These are phyloP conservation scores for Cheilosia variabilis DNA, from an alignment of 2,888 invertebrate genomes.

Conservation along the genomic window DNA sequence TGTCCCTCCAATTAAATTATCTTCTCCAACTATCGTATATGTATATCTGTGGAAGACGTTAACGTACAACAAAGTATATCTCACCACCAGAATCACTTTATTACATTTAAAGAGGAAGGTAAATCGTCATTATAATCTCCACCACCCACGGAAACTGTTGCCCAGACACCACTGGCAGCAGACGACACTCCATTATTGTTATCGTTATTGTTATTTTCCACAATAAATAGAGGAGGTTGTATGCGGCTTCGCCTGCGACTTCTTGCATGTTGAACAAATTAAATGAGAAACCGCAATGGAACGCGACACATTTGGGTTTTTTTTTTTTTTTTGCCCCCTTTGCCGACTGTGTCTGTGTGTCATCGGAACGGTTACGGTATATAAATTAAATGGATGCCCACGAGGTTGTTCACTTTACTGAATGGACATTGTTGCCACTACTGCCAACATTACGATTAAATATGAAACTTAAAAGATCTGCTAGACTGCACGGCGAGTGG, in stretches of 20 bases:
- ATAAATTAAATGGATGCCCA: too few species aligned
- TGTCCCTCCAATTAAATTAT: constrained; percentile 33
- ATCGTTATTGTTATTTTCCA: constrained; percentile 65
- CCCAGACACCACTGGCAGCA: constrained; percentile 3
- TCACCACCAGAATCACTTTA: constrained; percentile 51
- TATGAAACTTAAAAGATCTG: too few species aligned
- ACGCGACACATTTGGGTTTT: constrained; percentile 6
- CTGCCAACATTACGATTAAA: too few species aligned
- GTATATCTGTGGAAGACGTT: background rate
- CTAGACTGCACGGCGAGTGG: too few species aligned
- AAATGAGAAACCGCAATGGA: constrained; percentile 19
- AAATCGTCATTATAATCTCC: constrained; percentile 58
- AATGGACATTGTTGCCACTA: too few species aligned
- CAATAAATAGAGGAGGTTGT: constrained; percentile 58
- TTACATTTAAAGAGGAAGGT: constrained; percentile 67
- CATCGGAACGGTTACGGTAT: constrained; percentile 17
- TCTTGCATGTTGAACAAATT: constrained; percentile 49
- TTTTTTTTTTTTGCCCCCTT: too few species aligned
- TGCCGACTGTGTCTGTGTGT: constrained; percentile 33
- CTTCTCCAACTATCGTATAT: constrained; percentile 20
- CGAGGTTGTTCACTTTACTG: too few species aligned
- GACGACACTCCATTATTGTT: constrained; percentile 55
- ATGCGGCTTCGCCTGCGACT: constrained; percentile 3
- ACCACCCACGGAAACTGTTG: constrained; percentile 67
- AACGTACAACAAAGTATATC: constrained; percentile 30